These are phyloP conservation scores for Ametastegia equiseti DNA, from an alignment of 2,888 invertebrate genomes.

Conservation along the genomic window DNA sequence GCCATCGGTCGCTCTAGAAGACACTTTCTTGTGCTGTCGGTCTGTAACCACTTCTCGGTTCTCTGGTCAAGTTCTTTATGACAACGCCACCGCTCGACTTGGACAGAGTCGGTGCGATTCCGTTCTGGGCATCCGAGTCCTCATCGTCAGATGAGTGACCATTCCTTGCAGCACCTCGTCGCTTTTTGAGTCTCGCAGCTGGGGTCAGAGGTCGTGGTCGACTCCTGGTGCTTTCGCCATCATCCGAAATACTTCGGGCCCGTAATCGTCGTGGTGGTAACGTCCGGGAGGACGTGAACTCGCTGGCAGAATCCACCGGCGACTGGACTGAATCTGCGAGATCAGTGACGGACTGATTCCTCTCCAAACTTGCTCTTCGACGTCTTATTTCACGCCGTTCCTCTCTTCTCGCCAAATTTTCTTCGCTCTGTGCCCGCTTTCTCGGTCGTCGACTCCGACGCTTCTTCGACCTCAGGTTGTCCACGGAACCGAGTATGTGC, in stretches of 20 bases:
- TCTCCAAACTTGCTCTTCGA: conserved; percentile 53
- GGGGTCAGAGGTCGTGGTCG: conserved; percentile 65
- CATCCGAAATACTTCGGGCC: conserved; percentile 50
- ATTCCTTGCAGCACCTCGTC: conserved; percentile 72
- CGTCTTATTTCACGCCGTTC: conserved; percentile 64
- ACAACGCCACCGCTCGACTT: conserved; percentile 51
- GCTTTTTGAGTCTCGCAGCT: conserved; percentile 71
- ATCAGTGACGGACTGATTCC: conserved; percentile 52
- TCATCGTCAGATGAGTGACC: conserved; percentile 75
- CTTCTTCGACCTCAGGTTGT: conserved; percentile 66
- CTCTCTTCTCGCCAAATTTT: conserved; percentile 65
- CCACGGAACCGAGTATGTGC: conserved; percentile 65
- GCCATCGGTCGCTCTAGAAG: conserved; percentile 25
- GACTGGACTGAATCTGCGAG: conserved; percentile 31
- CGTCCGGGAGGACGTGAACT: conserved; percentile 16
- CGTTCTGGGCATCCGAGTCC: conserved; percentile 69
- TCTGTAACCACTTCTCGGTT: conserved; percentile 67
- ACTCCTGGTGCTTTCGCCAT: conserved; percentile 51
- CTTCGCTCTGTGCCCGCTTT: conserved; percentile 67
- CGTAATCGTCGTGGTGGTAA: not conserved
- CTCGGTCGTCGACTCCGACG: conserved; percentile 59
- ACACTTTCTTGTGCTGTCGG: conserved; percentile 52
- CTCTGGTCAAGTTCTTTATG: conserved; percentile 64
- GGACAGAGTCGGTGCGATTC: conserved; percentile 9
- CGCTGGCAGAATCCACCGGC: conserved; percentile 43